A percentile compares a stretch with the other conserved stretches of the same genome.
Evolutionary conservation across 2,113 vertebrate genomes (phyloP).

Genomic region (Pangasianodon hypophthalmus): DNA sequence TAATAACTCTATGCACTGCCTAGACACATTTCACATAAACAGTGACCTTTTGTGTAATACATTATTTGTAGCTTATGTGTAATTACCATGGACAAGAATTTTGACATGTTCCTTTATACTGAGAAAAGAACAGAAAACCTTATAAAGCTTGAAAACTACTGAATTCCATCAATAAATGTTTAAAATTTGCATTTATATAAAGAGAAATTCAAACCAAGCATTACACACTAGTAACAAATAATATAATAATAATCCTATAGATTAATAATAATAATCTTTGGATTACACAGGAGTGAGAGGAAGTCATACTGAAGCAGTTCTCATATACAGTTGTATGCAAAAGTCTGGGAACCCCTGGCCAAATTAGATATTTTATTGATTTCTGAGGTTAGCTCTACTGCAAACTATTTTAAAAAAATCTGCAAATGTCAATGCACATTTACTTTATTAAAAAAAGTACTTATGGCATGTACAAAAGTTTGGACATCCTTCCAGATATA

Average conservation of each 20-base stretch:
- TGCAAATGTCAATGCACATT: too few species aligned
- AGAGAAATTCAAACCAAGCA: neutral
- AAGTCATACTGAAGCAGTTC: neutral
- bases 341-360: neutral
- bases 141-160: neutral
- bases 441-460: too few species aligned
- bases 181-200: too few species aligned
- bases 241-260: neutral
- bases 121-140: neutral
- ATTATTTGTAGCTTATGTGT: neutral
- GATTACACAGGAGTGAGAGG: neutral
- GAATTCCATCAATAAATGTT: neutral
- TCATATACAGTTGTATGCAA: neutral
- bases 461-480: too few species aligned
- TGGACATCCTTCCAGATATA: too few species aligned
- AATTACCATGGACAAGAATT: neutral
- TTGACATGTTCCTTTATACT: neutral
- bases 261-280: neutral
- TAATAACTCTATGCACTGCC: conserved; percentile 39
- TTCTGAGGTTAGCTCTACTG: neutral
- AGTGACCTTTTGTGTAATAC: neutral
- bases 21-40: neutral
- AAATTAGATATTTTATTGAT: neutral
- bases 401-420: too few species aligned
- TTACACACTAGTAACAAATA: neutral